Conservation (phyloP, 2,888 invertebrate genomes). For the Lysandra bellargus region DNA sequence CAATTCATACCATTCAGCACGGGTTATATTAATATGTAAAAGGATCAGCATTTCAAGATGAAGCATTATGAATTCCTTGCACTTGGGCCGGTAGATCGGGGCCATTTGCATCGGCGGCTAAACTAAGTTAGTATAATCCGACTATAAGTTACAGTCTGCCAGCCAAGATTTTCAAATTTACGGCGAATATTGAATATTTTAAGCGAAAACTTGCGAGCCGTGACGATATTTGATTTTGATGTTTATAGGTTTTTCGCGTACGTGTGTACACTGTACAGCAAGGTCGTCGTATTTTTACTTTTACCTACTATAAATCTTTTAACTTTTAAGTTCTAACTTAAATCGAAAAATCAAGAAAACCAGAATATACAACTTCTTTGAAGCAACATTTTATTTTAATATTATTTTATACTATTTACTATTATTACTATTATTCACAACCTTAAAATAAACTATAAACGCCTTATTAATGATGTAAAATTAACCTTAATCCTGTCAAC, state of each 20-base stretch:
- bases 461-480: no score
- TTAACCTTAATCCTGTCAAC: no score
- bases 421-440: no score
- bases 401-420: no score
- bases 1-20: slow-evolving; percentile 17
- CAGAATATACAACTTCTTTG: no score
- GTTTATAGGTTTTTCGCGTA: background rate
- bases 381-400: no score
- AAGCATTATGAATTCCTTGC: slow-evolving; percentile 69
- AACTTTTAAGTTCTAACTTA: no score
- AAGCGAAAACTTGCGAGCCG: background rate
- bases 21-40: slow-evolving; percentile 26
- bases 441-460: no score
- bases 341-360: no score
- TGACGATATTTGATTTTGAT: background rate
- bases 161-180: slow-evolving; percentile 66
- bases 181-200: slow-evolving; percentile 36
- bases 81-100: slow-evolving; percentile 60
- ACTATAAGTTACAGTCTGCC: slow-evolving; percentile 63
- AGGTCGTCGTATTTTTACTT: no score
- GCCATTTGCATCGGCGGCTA: slow-evolving; percentile 68
- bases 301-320: no score
- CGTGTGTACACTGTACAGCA: no score
- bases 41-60: slow-evolving; percentile 45
- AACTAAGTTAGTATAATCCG: slow-evolving; percentile 69